Base-by-base conservation (phyloP, 2,113 vertebrate species). In the Conger conger region DNA sequence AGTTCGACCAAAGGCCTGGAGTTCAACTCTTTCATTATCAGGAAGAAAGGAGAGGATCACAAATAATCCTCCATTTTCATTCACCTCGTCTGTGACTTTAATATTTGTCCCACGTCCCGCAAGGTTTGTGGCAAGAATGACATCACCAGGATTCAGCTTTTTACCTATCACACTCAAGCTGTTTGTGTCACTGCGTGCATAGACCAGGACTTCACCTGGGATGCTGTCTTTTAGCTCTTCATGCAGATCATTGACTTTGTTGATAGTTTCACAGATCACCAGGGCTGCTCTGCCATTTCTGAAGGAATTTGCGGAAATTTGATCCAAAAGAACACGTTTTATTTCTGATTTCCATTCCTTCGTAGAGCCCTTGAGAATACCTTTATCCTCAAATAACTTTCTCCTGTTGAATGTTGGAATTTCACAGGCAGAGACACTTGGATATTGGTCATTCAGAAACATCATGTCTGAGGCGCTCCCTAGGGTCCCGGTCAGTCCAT, bases 261-360 rank as follows among this genome's bases (percentile, higher is more conserved):
- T 90, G 76, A 91, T 88, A 54, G 84, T 85, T 82, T 90, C 88
- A 88, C 90, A 90, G 83, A 90, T 87, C 6, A 91, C 80, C 73
- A 91, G 57, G 0, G 83, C 83, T 76, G 86, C 84, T 84, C 87
- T 83, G 18, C 87, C 84, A 53, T 27, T 68, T 45, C 86, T 84
- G 80, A 79, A 86, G 20, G 53, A 20, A 36, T 30, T 84, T 4
- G 73, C 16, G 27, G 23, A 38, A 36, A 84, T 85, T 57, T 85
- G 27, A 13, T 57, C 30, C 60, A 40, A n/a, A 57, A 88, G 86
- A 3, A 20, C n/a, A 1, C 33, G 18, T 35, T 54, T 85, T 17
- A 91, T 84, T 13, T 63, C 79, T n/a, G 35, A 76, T 53, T 60
- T 86, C 90, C 90, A 91, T 36, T 83, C 78, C 17, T 85, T 78